phyloP scores from a whole-genome alignment of 2,797 vertebrate genomes.

The Mallotus villosus region DNA sequence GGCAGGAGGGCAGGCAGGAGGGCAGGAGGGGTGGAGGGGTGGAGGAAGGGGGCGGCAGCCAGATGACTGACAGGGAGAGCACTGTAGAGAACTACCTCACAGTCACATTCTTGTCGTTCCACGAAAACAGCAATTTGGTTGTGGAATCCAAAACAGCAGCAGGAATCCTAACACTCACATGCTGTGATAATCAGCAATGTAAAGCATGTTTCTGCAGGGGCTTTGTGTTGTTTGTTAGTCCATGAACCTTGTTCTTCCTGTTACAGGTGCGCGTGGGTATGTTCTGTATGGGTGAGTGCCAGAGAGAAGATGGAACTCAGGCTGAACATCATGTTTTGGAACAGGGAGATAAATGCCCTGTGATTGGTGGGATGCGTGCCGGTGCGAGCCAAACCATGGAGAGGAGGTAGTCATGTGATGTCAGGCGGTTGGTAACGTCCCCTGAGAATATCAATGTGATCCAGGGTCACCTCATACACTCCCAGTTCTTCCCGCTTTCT shows the following conservation, averaged over 20 bases:
- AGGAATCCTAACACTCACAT: slow-evolving; percentile 38
- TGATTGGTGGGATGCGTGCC: slow-evolving; percentile 18
- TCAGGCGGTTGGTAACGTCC: slow-evolving; percentile 37
- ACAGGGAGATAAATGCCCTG: slow-evolving; percentile 33
- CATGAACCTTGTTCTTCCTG: background rate
- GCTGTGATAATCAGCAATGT: background rate
- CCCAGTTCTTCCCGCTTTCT: slow-evolving; percentile 13
- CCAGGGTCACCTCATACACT: slow-evolving; percentile 55
- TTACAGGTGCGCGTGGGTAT: slow-evolving; percentile 5
- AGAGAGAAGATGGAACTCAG: slow-evolving; percentile 29
- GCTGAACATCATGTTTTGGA: slow-evolving; percentile 23
- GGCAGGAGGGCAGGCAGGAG: too few species aligned
- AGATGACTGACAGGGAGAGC: too few species aligned
- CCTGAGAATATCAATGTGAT: slow-evolving; percentile 57
- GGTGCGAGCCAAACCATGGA: background rate
- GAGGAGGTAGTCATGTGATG: slow-evolving; percentile 45
- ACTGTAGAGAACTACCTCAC: background rate
- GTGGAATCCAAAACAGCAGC: background rate
- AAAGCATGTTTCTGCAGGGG: background rate
- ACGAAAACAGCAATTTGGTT: background rate
- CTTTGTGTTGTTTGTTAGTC: background rate
- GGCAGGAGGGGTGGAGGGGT: too few species aligned
- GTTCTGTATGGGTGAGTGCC: slow-evolving; percentile 13
- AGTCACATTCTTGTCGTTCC: background rate
- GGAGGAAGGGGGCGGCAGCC: too few species aligned